Base-by-base conservation (phyloP, 2,797 vertebrate genomes). In the Oryzias sinensis region DNA sequence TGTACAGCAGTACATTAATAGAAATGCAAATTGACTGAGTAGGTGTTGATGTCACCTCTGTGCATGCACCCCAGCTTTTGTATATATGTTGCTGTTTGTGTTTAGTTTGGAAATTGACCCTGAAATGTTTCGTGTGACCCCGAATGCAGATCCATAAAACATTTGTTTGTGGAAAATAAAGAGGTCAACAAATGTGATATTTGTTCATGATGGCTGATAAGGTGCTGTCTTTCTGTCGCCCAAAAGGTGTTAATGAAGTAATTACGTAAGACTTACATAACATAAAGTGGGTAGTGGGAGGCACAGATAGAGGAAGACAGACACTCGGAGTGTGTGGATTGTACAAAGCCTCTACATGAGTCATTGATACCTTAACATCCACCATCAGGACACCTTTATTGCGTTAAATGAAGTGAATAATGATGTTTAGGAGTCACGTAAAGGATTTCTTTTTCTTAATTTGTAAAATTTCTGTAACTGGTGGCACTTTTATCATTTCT, bases 181-280 rank as follows among this genome's bases (percentile, higher is more conserved):
- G 64, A 61, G 70, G 68, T 59, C 49, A 69, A 62, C 65, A 53
- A 64, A 51, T 72, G 57, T 72, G 70, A 76, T 76, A 68, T 59
- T 53, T 72, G 62, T 83, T 65, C 66, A 25, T 69, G 65, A 77
- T 70, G 74, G 56, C 61, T 56, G 59, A 67, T 68, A 69, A 81
- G 72, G 82, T 82, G 72, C 46, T 56, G 65, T 56, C 58, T 25
- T 67, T 79, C 81, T 60, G 65, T 65, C 51, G 55, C 62, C 61
- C 60, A 52, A 77, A 84, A 81, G 77, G 65, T 83, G 81, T 81
- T 37, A 70, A 83, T 75, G 67, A 80, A 67, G 76, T 48, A n/a
- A 89, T 89, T 86, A 85, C 84, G 59, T 87, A 90, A 89, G 73
- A 65, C 72, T 87, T 89, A 87, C 84, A 74, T 87, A 90, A 90